phyloP scores from a whole-genome alignment of 1,140 invertebrate genomes.

The Apis laboriosa region DNA sequence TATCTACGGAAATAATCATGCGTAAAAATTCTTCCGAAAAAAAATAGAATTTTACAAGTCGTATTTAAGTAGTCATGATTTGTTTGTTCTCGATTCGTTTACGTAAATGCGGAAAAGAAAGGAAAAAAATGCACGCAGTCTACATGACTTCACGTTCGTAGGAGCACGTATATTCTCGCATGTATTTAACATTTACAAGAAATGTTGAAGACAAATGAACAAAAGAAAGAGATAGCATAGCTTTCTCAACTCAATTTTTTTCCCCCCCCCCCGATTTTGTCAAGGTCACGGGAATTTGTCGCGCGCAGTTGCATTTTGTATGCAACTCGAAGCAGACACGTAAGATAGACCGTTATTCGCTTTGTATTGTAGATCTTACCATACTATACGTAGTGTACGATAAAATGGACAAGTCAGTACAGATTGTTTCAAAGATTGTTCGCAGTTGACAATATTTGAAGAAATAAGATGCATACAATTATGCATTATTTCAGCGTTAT shows the following conservation, averaged over 20 bases:
- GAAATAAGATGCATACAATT: not conserved
- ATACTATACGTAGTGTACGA: constrained; percentile 1
- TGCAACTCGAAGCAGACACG: constrained; percentile 4
- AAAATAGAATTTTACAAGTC: not conserved
- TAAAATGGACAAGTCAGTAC: not conserved
- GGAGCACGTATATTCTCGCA: not conserved
- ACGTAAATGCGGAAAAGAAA: constrained; percentile 1
- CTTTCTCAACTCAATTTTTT: not conserved
- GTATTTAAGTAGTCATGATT: not conserved
- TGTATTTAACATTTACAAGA: not conserved
- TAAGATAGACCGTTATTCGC: constrained; percentile 38
- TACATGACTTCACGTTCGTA: not conserved
- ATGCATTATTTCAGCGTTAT: not conserved
- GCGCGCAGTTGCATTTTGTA: not conserved
- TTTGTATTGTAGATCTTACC: constrained; percentile 16
- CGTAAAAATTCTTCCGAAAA: not conserved
- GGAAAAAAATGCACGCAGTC: not conserved
- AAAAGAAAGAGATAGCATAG: not conserved
- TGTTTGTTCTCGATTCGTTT: constrained; percentile 32
- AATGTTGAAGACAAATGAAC: not conserved
- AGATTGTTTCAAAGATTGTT: not conserved
- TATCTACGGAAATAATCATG: no score
- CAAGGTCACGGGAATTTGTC: constrained; percentile 20
- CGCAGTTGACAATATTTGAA: not conserved
- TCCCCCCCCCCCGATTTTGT: not conserved